Evolutionary conservation across 2,888 invertebrate species (phyloP), one percentile per base, ranked within the genome.

Genomic region (Phorcus lineatus): DNA sequence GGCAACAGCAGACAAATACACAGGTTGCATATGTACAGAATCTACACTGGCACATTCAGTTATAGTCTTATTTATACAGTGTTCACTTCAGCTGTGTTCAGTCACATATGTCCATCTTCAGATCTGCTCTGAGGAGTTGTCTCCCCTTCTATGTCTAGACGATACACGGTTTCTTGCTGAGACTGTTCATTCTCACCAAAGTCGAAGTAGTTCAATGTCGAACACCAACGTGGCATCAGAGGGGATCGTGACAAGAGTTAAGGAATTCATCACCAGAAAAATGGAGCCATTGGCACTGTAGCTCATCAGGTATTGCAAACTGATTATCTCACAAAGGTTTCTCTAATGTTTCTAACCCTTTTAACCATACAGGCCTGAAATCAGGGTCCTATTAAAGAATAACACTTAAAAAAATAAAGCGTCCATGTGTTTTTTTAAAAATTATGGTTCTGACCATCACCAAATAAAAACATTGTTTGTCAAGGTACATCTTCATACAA

Each of bases 181-280:
- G 62, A 62, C 11, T 24, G 24, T 4, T 19, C 9, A 40, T 19
- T n/a, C 40, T 83, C 85, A 89, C 54, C 86, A 97, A 91, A 98
- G 96, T 94, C 96, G 96, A 89, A 99, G 94, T 84, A 99, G 95
- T 94, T 99, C 98, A 84, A 99, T 99, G 91, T 99, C 99, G 91
- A 99, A 99, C 92, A 98, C 96, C 86, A 99, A 95, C 70, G 96
- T 97, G 80, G 98, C 95, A 94, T 98, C 97, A 86, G 97, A 97
- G 85, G 99, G 99, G 93, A 99, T 99, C 93, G 92, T 91, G 82
- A 85, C 80, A 86, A 47, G 47, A 47, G 47, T 47, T 47, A 47
- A 47, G 47, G 47, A 47, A 47, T 9, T 9, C 36, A 36, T 36
- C 36, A 36, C 7, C 4, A 36, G 36, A 36, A 36, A n/a, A 36